These are phyloP conservation scores for Oriolus oriolus DNA, from an alignment of 2,113 vertebrate genomes.

Conservation along the genomic window DNA sequence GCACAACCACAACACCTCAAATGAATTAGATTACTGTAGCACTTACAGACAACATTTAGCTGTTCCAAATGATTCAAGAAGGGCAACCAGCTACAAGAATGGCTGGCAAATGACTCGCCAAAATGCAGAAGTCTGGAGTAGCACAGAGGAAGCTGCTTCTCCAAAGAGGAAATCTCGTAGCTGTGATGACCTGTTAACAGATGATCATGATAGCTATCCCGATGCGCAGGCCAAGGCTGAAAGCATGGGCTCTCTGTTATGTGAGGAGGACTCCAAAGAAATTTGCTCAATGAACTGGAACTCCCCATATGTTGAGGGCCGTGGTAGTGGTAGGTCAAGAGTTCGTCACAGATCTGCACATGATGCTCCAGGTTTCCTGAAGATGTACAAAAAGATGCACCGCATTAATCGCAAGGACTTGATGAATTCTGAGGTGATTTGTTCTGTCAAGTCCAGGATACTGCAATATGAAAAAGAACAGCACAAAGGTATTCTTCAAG, in stretches of 20 bases:
- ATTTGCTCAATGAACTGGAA: constrained; percentile 63
- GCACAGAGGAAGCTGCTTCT: constrained; percentile 78
- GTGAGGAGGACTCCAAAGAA: constrained; percentile 76
- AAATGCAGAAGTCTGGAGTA: constrained; percentile 88
- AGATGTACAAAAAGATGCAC: constrained; percentile 95
- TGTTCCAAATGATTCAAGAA: constrained; percentile 78
- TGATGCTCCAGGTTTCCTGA: constrained; percentile 85
- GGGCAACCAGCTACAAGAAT: constrained; percentile 81
- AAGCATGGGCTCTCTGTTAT: constrained; percentile 84
- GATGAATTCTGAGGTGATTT: constrained; percentile 88
- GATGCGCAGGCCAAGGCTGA: constrained; percentile 82
- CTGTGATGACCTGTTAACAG: constrained; percentile 84
- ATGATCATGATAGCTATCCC: constrained; percentile 69
- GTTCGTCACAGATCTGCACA: constrained; percentile 82
- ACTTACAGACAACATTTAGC: constrained; percentile 76
- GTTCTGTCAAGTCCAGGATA: constrained; percentile 88
- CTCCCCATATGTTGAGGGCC: constrained; percentile 43
- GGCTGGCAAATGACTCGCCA: constrained; percentile 85
- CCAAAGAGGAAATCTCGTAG: constrained; percentile 88
- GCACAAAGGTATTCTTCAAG: constrained; percentile 69
- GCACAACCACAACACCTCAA: constrained; percentile 75
- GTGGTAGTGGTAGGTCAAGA: constrained; percentile 63
- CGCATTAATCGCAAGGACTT: constrained; percentile 90
- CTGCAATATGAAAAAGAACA: constrained; percentile 87
- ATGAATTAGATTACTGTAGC: constrained; percentile 78